These are phyloP conservation scores for Patella pellucida DNA, from an alignment of 2,888 invertebrate genomes.

Conservation along the genomic window DNA sequence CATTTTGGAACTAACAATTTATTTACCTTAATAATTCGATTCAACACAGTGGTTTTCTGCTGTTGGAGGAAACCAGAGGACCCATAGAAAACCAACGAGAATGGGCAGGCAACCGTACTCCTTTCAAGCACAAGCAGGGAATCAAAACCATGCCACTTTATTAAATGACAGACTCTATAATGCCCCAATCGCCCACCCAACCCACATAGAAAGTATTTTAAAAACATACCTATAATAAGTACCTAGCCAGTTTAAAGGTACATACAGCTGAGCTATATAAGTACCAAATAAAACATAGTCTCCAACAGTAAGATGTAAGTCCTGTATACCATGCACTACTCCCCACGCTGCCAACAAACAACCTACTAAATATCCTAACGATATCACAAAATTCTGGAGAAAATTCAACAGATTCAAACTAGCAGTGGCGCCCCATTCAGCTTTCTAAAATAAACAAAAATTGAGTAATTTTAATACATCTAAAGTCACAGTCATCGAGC, in stretches of 20 bases:
- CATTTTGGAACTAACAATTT: no score
- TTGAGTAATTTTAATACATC: background rate
- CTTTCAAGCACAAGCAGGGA: no score
- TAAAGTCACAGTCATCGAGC: no score
- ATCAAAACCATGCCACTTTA: no score
- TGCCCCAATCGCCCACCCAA: no score
- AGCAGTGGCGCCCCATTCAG: conserved; percentile 90
- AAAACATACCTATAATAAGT: conserved; percentile 90
- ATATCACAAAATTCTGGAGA: conserved; percentile 91
- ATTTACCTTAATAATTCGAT: no score
- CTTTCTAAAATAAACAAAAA: conserved; percentile 76
- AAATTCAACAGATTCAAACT: conserved; percentile 92
- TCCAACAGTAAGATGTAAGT: conserved; percentile 83
- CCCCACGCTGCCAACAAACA: conserved; percentile 90
- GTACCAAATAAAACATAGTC: conserved; percentile 96
- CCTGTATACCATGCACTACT: conserved; percentile 71
- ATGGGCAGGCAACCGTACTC: no score
- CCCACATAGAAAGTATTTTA: background rate
- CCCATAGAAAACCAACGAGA: no score
- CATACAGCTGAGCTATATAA: conserved; percentile 92
- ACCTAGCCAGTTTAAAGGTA: conserved; percentile 97
- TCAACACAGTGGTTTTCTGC: no score
- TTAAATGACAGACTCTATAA: no score
- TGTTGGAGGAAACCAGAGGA: no score
- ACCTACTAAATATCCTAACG: conserved; percentile 86